Base-by-base conservation (phyloP, 2,888 invertebrate species). In the Nemapogon koenigi region DNA sequence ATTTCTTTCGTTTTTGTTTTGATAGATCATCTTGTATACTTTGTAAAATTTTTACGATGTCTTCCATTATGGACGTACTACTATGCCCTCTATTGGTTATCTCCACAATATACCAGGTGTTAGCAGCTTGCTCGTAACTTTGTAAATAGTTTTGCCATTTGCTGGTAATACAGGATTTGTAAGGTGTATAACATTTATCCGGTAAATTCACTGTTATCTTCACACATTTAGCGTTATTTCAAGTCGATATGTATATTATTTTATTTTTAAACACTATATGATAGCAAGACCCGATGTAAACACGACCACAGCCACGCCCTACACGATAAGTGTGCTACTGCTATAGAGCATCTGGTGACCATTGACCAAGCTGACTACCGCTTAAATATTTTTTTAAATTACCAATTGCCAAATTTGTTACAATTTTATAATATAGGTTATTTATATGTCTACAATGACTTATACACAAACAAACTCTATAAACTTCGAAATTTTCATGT, bases 1-100 rank as follows among this genome's bases (percentile, higher is more conserved):
- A 47, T 49, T 13, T 46, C 38, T 39, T 42, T 43, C 45, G n/a
- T n/a, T 45, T 42, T 33, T 41, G 38, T 29, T 49, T 51, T 16
- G 42, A 8, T 40, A 47, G 4, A 6, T 51, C 46, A 3, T 35
- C 11, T 41, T 47, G 46, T 30, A 49, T 48, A 6, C 22, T 28
- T 40, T 43, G 22, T 39, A 50, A 32, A 7, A 39, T 35, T 39
- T 39, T 43, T 19, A 33, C 2, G 2, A 43, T 18, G 16, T 41
- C 37, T 13, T 28, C 41, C 41, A 41, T 41, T 19, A n/a, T n/a
- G n/a, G n/a, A n/a, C n/a, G n/a, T n/a, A n/a, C 8, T 22, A 22
- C 8, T 22, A 10, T 22, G 22, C 8, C 22, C 22, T 22, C 22
- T 22, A 22, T 22, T n/a, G n/a, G n/a, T n/a, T n/a, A n/a, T n/a